Evolutionary conservation across 2,888 invertebrate genomes (phyloP).

Genomic region (Palloptera scutellata): DNA sequence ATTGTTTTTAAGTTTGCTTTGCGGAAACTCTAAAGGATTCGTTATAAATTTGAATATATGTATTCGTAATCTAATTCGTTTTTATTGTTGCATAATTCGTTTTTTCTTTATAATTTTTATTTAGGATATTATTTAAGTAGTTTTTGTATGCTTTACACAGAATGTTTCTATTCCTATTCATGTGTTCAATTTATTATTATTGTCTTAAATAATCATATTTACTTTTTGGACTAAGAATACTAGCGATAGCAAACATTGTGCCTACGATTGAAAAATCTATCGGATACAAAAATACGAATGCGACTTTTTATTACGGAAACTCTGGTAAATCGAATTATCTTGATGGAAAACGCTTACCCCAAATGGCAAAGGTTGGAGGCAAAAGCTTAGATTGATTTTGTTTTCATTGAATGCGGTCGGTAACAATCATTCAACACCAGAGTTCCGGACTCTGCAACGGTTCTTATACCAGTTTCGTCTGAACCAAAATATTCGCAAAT

Average conservation of each 20-base stretch:
- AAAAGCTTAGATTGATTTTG: too few relatives aligned
- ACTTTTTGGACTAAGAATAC: conserved; percentile 44
- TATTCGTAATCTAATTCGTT: background rate
- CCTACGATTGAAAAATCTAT: too few relatives aligned
- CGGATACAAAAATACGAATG: too few relatives aligned
- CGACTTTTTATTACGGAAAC: too few relatives aligned
- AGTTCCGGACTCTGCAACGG: too few relatives aligned
- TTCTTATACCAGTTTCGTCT: too few relatives aligned
- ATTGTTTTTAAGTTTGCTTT: background rate
- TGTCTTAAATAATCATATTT: conserved; percentile 55
- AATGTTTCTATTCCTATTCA: background rate
- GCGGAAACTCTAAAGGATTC: background rate
- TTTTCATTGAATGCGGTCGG: too few relatives aligned
- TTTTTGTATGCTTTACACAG: conserved; percentile 23
- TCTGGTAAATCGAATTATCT: too few relatives aligned
- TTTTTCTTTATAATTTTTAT: background rate
- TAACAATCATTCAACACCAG: too few relatives aligned
- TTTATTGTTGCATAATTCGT: conserved; percentile 13
- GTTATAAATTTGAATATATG: conserved; percentile 1
- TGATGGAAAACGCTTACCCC: too few relatives aligned
- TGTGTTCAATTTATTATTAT: conserved; percentile 45
- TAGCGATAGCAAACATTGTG: conserved; percentile 23
- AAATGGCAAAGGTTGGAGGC: too few relatives aligned
- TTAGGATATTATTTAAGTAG: conserved; percentile 1
- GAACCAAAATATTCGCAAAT: too few relatives aligned